Base-by-base conservation (phyloP, 2,797 vertebrate species). In the Muscicapa comitata region DNA sequence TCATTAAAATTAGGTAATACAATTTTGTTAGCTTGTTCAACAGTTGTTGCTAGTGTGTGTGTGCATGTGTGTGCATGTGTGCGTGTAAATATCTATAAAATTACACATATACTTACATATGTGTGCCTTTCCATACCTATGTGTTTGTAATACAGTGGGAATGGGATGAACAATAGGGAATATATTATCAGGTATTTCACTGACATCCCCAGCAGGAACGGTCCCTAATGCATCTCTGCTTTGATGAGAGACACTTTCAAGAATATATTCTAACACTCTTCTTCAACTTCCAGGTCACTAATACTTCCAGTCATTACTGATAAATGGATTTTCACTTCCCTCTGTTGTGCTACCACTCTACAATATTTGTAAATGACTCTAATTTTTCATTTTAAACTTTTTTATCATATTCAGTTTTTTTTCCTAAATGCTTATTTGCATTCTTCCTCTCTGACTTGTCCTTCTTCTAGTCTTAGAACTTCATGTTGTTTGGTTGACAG, bases 91-190 rank as follows among this genome's bases (percentile, higher is more conserved):
- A 70, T 17, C 16, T 51, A 37, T 21, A 45, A 54, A 70, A 68
- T 3, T 33, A 23, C 20, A 31, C 10, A 26, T 7, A 62, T 21
- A 40, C 0, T 0, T 25, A 6, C 10, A 2, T 29, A 3, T n/a
- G 8, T 19, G 8, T 45, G 53, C 6, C 4, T 48, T 91, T 66
- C 37, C n/a, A 20, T 26, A 66, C 9, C 12, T 57, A 28, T 21
- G 3, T 61, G 7, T 23, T 71, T 81, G 10, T 19, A 78, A 55
- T 65, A 57, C 15, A 45, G 20, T 10, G 17, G 6, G 13, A 80
- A 80, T 7, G 4, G 4, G 16, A 53, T 38, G 6, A 88, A 54
- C 16, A 79, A 50, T 8, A 42, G 2, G 11, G 6, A 55, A n/a
- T 26, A 6, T 35, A 33, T 35, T 50, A 14, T 26, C 38, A 45